phyloP scores from a whole-genome alignment of 1,140 invertebrate genomes.

The Parasteatoda tepidariorum region DNA sequence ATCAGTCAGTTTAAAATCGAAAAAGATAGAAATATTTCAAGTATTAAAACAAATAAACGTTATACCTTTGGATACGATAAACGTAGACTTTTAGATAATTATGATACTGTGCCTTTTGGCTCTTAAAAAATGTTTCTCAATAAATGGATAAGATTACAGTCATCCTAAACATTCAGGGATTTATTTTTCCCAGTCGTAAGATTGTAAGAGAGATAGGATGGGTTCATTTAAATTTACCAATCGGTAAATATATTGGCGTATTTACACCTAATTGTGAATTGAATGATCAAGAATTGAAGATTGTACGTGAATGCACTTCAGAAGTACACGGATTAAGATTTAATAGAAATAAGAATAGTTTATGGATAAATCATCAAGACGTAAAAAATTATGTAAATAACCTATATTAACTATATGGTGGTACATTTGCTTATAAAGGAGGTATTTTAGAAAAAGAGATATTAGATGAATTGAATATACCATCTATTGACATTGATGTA shows the following conservation, averaged over 20 bases:
- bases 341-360: not conserved
- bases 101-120: not conserved
- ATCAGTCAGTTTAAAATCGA: slow-evolving; percentile 2
- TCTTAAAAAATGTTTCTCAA: not conserved
- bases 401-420: not conserved
- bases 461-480: not conserved
- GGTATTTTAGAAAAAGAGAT: not conserved
- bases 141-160: too few species aligned
- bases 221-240: not conserved
- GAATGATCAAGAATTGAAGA: not conserved
- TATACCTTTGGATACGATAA: not conserved
- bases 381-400: not conserved
- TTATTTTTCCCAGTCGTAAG: not conserved
- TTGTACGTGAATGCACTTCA: not conserved
- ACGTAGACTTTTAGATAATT: not conserved
- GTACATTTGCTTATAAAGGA: not conserved
- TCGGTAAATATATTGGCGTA: not conserved
- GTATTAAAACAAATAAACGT: not conserved
- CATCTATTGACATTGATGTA: not conserved
- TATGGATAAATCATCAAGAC: not conserved
- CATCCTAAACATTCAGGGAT: not conserved
- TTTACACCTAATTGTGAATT: not conserved
- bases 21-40: slow-evolving; percentile 7
- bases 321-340: not conserved
- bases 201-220: not conserved